Evolutionary conservation across 2,113 vertebrate species (phyloP), one percentile per base, ranked within the genome.

Genomic region (Tragelaphus strepsiceros): DNA sequence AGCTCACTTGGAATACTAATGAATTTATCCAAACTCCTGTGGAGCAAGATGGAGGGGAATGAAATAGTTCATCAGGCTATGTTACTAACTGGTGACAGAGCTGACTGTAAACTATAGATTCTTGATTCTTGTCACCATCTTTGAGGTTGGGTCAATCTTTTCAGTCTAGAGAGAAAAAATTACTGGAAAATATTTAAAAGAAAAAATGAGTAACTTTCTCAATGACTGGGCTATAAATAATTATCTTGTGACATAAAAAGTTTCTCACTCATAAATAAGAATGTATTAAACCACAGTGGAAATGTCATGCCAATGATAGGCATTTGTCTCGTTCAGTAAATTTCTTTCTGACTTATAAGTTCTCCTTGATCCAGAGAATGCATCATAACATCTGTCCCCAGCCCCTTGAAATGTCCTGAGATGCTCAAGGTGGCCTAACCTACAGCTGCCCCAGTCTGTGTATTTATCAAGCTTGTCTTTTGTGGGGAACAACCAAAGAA

Each of bases 291-390:
- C 58, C 81, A 4, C 87, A 88, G 26, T 9, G 82, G 95, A 90
- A 81, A 26, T 59, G 54, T 77, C 71, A n/a, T 71, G 39, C 54
- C 84, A 22, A 51, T 51, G 58, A 81, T 77, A 91, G 88, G 84
- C 43, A 89, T n/a, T 67, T 92, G 83, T 93, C 89, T 97, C 92
- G 56, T 74, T 95, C 49, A 24, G 56, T 32, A 92, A 58, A 91
- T 95, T 96, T 97, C 74, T 96, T 96, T 96, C 12, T 97, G 74
- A 91, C 83, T 93, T 94, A 35, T 64, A 81, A 67, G 51, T 59
- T 98, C 67, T 94, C 94, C 61, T 71, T 78, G 51, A 22, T 56
- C 8, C 21, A 22, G 3, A 0, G 3, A 64, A 15, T 0, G 1
- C 13, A 22, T 5, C 10, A 28, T 8, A 2, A 2, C 35, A 39